Base-by-base conservation (phyloP, 1,140 invertebrate genomes). In the Orius laevigatus region DNA sequence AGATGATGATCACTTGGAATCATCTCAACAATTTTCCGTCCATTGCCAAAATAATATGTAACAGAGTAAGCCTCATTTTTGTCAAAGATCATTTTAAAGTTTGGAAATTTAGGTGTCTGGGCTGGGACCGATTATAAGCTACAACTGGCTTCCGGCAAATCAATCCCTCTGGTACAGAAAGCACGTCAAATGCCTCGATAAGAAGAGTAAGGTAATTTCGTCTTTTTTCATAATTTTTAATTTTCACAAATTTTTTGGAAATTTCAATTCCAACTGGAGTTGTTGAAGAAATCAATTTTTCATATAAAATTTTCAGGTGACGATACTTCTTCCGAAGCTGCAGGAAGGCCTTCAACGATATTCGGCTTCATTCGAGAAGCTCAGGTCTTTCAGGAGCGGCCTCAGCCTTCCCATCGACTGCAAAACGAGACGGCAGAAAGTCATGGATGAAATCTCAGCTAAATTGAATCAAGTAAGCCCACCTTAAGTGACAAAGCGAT, bases 271-370 rank as follows among this genome's bases (percentile, higher is more conserved):
- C n/a, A n/a, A n/a, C n/a, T n/a, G n/a, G n/a, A n/a, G n/a, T n/a
- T n/a, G n/a, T n/a, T n/a, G n/a, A n/a, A n/a, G n/a, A n/a, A n/a
- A n/a, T n/a, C n/a, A n/a, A n/a, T n/a, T n/a, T n/a, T n/a, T n/a
- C n/a, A n/a, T n/a, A n/a, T n/a, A n/a, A n/a, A n/a, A n/a, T 3
- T 38, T 38, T 9, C 43, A 45, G 43, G 43, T 45, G n/a, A 12
- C 32, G 43, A 45, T 32, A n/a, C n/a, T 45, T n/a, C 25, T 45
- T 12, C 43, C 43, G 12, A 18, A 25, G 5, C 32, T 45, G 3
- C 43, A 45, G 32, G 19, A n/a, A 16, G 43, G 43, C 15, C 43
- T 45, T n/a, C 43, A 45, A n/a, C 18, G 25, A n/a, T 45, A 12
- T 45, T 10, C 25, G 2, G 43, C 43, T 3, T 45, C 43, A n/a